phyloP scores from a whole-genome alignment of 2,888 invertebrate species.

The Ceramica pisi region DNA sequence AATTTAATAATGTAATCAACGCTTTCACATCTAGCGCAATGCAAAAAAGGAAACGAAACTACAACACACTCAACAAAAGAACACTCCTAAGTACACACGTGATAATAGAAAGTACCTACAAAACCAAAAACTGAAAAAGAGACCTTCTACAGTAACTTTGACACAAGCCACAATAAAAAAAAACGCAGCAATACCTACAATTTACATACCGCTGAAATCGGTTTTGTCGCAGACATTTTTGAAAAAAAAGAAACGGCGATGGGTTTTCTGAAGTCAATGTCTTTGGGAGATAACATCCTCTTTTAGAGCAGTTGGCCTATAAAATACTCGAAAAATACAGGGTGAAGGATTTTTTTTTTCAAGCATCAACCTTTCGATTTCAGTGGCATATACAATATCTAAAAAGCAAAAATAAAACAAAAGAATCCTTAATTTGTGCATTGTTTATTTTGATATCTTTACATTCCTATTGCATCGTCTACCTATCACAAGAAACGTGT shows the following conservation, averaged over 20 bases:
- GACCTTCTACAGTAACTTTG: constrained; percentile 2
- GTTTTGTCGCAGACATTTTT: background rate
- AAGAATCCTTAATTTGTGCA: constrained; percentile 4
- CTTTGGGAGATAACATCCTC: background rate
- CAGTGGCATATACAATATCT: constrained; percentile 39
- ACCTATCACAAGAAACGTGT: constrained; percentile 19
- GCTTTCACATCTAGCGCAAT: constrained; percentile 28
- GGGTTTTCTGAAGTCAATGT: background rate
- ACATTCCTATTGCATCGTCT: constrained; percentile 4
- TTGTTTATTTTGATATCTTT: constrained; percentile 7
- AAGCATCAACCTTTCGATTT: constrained; percentile 31
- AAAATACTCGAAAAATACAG: background rate
- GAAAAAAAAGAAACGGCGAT: too few relatives aligned
- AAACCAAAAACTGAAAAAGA: background rate
- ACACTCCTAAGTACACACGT: background rate
- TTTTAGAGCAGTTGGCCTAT: background rate
- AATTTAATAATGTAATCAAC: constrained; percentile 33
- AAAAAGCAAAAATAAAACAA: constrained; percentile 22
- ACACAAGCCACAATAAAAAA: constrained; percentile 3
- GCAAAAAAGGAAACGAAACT: constrained; percentile 23
- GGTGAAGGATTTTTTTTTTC: background rate
- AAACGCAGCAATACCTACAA: constrained; percentile 10
- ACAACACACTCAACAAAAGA: constrained; percentile 27
- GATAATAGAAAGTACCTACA: background rate
- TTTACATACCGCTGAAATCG: constrained; percentile 47